phyloP scores from a whole-genome alignment of 92 coral and sea anemone species.

The Muricea muricata region DNA sequence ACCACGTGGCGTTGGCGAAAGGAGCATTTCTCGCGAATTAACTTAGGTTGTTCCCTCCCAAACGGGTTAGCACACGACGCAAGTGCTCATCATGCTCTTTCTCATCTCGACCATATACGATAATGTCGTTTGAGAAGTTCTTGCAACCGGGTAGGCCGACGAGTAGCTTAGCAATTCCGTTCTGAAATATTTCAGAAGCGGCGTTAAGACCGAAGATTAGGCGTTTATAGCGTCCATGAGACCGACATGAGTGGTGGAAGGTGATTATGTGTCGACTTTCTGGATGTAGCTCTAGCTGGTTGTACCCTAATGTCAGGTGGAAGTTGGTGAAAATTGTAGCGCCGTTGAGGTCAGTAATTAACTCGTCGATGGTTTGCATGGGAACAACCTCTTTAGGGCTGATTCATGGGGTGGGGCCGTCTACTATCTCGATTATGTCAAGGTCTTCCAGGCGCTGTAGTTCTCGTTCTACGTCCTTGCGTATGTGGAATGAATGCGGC shows the following conservation, averaged over 20 bases:
- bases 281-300: neutral
- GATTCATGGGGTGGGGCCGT: slow-evolving; percentile 7
- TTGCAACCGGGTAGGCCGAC: too few species aligned
- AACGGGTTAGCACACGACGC: neutral
- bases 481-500: slow-evolving; percentile 25
- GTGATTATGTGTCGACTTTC: neutral
- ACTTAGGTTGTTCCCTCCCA: neutral
- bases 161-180: too few species aligned
- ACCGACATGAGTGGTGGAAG: neutral
- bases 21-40: neutral
- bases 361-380: neutral
- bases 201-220: neutral
- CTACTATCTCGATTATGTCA: slow-evolving; percentile 25
- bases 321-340: neutral
- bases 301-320: neutral
- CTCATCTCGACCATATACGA: neutral
- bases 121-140: too few species aligned
- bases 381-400: neutral
- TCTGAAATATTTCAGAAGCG: too few species aligned
- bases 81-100: neutral
- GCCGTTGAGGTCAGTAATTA: neutral
- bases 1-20: neutral
- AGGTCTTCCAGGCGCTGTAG: neutral
- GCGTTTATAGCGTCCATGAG: neutral
- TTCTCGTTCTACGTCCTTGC: neutral